Base-by-base conservation (phyloP, 2,888 invertebrate species). In the Enchytraeus crypticus region DNA sequence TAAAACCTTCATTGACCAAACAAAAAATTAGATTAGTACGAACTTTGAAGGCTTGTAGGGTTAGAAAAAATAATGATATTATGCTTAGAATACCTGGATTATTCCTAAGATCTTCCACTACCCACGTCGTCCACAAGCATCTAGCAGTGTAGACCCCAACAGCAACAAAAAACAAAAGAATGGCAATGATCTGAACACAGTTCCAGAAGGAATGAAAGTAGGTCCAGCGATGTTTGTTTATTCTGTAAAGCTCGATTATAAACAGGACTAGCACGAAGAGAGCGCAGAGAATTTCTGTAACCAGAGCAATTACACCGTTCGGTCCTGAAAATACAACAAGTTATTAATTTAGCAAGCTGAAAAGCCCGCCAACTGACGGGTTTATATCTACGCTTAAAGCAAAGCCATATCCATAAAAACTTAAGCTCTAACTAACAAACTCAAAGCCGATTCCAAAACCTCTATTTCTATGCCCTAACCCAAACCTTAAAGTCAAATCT, bases 41-140 rank as follows among this genome's bases (percentile, higher is more conserved):
- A 8, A 11, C 27, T 30, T 30, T 51, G 27, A 4, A 5, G 30
- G 8, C 23, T 27, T 29, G n/a, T n/a, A n/a, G n/a, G n/a, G n/a
- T 49, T 14, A 49, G 8, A 49, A 49, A 14, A 49, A 49, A 14
- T 14, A 49, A 11, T 18, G 23, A 14, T 18, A 49, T 49, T 18
- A 49, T 21, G 23, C 8, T 54, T n/a, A 54, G 27, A 18, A 30
- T 1, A 57, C 57, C 57, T 1, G 46, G 32, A 27, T 51, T 8
- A 29, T 49, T 47, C 57, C 47, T 57, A 32, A 57, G 5, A 5
- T 57, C 46, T 23, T 47, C 49, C 32, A 57, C 57, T 26, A 32
- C 47, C 23, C 47, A 30, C 57, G 51, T 47, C 14, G 57, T 57
- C 57, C 57, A 57, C 2, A 57, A 26, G 18, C 46, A 57, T 29